Conservation (phyloP, 2,113 vertebrate genomes). For the Sinocyclocheilus anophthalmus region DNA sequence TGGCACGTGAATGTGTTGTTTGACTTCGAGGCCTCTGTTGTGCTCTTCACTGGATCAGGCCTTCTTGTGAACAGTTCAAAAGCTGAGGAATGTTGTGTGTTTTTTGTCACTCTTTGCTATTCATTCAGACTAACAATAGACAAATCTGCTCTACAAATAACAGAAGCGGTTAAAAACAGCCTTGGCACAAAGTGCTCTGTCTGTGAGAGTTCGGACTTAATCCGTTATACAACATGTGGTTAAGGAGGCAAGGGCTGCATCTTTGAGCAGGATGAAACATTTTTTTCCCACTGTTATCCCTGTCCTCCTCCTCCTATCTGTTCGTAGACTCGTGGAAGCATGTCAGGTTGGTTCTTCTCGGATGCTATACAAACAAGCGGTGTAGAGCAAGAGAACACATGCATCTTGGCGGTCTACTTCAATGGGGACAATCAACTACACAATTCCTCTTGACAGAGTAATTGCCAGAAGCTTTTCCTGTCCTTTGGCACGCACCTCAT, state of each 20-base stretch:
- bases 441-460: conserved; percentile 70
- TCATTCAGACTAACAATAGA: conserved; percentile 39
- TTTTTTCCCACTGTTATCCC: conserved; percentile 15
- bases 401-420: conserved; percentile 57
- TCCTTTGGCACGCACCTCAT: conserved; percentile 69
- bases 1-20: conserved; percentile 45
- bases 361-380: conserved; percentile 51
- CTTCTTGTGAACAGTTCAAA: conserved; percentile 25
- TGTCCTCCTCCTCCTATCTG: not conserved
- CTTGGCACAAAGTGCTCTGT: conserved; percentile 6
- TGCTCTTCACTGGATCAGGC: conserved; percentile 24
- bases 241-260: conserved; percentile 46
- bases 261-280: conserved; percentile 22
- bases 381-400: conserved; percentile 59
- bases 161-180: conserved; percentile 12
- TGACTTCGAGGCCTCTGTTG: conserved; percentile 31
- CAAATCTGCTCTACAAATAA: conserved; percentile 36
- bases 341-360: conserved; percentile 53
- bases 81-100: conserved; percentile 42
- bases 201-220: conserved; percentile 36
- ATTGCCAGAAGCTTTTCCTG: conserved; percentile 71
- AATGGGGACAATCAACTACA: conserved; percentile 63
- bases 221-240: conserved; percentile 25
- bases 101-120: conserved; percentile 26
- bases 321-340: conserved; percentile 39